Conservation (phyloP, 1,140 invertebrate species). For the Maconellicoccus hirsutus region DNA sequence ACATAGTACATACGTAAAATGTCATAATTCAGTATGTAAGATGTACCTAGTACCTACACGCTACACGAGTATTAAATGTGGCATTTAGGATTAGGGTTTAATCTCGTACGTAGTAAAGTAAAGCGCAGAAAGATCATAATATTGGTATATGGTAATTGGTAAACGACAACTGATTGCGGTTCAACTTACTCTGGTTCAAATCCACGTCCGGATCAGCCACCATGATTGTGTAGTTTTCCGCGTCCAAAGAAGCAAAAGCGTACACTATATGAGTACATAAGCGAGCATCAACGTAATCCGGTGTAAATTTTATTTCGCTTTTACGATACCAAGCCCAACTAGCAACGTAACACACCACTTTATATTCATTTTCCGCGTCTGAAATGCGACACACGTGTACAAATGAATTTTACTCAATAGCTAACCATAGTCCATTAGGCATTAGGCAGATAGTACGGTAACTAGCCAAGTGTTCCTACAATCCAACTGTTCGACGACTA, state of each 20-base stretch:
- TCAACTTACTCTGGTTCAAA: conserved; percentile 62
- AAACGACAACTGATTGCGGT: too few relatives aligned
- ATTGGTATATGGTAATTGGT: too few relatives aligned
- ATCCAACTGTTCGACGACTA: background rate
- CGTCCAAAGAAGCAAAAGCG: conserved; percentile 75
- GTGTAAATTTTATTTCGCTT: conserved; percentile 67
- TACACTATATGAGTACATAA: conserved; percentile 83
- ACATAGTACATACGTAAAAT: too few relatives aligned
- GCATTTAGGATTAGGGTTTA: too few relatives aligned
- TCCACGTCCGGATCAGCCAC: conserved; percentile 76
- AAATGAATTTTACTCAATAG: background rate
- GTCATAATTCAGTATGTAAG: too few relatives aligned
- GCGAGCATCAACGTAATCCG: conserved; percentile 64
- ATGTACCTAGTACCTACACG: too few relatives aligned
- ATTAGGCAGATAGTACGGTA: background rate
- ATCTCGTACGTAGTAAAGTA: too few relatives aligned
- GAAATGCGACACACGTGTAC: background rate
- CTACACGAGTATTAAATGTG: too few relatives aligned
- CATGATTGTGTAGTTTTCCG: conserved; percentile 57
- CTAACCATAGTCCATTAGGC: too few relatives aligned
- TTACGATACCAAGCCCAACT: conserved; percentile 80
- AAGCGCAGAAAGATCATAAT: too few relatives aligned
- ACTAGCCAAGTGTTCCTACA: background rate
- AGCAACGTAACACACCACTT: conserved; percentile 74
- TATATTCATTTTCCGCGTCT: conserved; percentile 33